Conservation (phyloP, 2,888 invertebrate species). For the Dione vanillae region DNA sequence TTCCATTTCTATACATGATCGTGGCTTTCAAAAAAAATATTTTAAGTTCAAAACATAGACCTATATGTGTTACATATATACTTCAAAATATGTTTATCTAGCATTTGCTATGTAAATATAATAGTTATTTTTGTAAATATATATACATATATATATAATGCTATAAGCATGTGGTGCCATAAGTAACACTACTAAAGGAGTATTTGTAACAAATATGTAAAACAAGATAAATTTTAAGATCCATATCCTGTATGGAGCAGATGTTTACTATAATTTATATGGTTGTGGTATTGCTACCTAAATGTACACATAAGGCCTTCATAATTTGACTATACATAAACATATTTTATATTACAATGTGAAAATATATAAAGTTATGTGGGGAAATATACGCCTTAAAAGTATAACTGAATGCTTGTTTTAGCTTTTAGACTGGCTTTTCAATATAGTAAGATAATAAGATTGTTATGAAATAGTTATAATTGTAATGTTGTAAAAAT, state of each 20-base stretch:
- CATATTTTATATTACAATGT: slow-evolving; percentile 35
- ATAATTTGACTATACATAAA: slow-evolving; percentile 41
- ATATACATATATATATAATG: slow-evolving; percentile 69
- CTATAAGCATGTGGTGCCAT: slow-evolving; percentile 83
- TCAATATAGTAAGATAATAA: slow-evolving; percentile 68
- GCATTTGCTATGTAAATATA: slow-evolving; percentile 32
- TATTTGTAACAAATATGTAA: slow-evolving; percentile 55
- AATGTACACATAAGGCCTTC: slow-evolving; percentile 33
- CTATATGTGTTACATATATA: slow-evolving; percentile 11
- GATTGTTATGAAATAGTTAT: slow-evolving; percentile 59
- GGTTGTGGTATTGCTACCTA: slow-evolving; percentile 45
- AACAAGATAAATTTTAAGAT: slow-evolving; percentile 34
- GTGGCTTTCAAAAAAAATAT: slow-evolving; percentile 17
- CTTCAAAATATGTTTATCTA: slow-evolving; percentile 28
- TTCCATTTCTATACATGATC: slow-evolving; percentile 48
- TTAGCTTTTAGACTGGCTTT: slow-evolving; percentile 80
- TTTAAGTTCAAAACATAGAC: slow-evolving; percentile 14
- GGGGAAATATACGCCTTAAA: slow-evolving; percentile 84
- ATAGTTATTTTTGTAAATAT: slow-evolving; percentile 60
- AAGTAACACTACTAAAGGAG: slow-evolving; percentile 73
- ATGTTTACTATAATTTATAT: slow-evolving; percentile 41
- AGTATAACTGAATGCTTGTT: slow-evolving; percentile 76
- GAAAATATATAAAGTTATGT: slow-evolving; percentile 74
- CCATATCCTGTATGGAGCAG: slow-evolving; percentile 37
- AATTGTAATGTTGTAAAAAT: slow-evolving; percentile 42